Evolutionary conservation across 2,797 vertebrate species (phyloP).

Genomic region (Natrix natrix): DNA sequence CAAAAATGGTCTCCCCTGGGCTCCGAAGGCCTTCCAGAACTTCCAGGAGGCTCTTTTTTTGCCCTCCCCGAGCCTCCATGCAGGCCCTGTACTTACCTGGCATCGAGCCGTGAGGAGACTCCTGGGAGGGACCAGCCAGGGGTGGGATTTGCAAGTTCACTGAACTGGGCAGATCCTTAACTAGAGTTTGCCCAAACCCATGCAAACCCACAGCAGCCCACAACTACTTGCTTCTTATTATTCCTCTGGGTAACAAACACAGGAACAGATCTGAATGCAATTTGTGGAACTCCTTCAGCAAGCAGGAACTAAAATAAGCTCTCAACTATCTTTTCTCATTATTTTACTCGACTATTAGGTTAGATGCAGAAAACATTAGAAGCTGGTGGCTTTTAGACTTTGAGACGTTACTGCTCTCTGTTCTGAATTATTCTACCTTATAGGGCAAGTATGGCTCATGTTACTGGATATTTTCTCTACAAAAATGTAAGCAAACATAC

Average conservation of each 20-base stretch:
- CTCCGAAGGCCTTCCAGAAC: too few species aligned
- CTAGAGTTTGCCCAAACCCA: too few species aligned
- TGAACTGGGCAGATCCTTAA: too few species aligned
- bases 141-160: too few species aligned
- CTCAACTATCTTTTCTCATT: neutral
- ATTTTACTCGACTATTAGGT: neutral
- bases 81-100: too few species aligned
- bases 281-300: neutral
- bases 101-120: too few species aligned
- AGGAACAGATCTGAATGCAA: neutral
- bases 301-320: slow-evolving; percentile 17
- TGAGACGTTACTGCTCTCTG: neutral
- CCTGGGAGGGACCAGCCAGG: too few species aligned
- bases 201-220: too few species aligned
- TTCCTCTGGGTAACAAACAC: slow-evolving; percentile 33
- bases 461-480: neutral
- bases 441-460: neutral
- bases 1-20: too few species aligned
- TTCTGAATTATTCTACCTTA: neutral
- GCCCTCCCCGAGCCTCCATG: too few species aligned
- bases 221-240: slow-evolving; percentile 16
- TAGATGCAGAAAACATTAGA: neutral
- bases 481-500: neutral
- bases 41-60: too few species aligned
- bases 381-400: neutral